Base-by-base conservation (phyloP, 2,113 vertebrate genomes). In the Cyrtonyx montezumae region DNA sequence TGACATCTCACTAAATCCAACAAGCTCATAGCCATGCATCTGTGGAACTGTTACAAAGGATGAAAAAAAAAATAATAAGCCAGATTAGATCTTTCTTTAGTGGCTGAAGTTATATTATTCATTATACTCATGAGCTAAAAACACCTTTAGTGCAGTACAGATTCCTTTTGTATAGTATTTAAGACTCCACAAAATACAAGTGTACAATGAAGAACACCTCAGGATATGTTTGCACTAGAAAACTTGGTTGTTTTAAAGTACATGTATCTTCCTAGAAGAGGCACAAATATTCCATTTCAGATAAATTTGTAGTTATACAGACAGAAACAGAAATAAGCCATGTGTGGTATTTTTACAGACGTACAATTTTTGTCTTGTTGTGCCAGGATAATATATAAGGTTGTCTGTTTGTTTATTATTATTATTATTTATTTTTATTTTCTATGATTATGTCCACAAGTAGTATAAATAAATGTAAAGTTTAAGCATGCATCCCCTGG, bases 241-340 rank as follows among this genome's bases (percentile, higher is more conserved):
- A 49, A 55, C 9, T 61, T 32, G 0, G 1, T 61, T 69, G 17
- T 8, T 89, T 62, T 17, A 74, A 82, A 82, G 6, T 15, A 20
- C 0, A 0, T 8, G 4, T 15, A 18, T 37, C 12, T 68, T 77
- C 23, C 9, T 9, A 87, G 5, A 5, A 78, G 55, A 20, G 8
- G 2, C 3, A 42, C 8, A 80, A 58, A 83, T 36, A 56, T 8
- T 4, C 1, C 13, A 36, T 14, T 45, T 88, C 20, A 45, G 11
- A n/a, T 40, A 69, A 62, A 21, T 40, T 55, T 70, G 5, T 14
- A 55, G 53, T 43, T 53, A 36, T 43, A 42, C 8, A 70, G 0
- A 8, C 11, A 55, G 7, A 10, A 92, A 63, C 2, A 5, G 66
- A 92, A 89, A 74, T 37, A n/a, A 37, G 10, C 21, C 71, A 49